Evolutionary conservation across 2,113 vertebrate species (phyloP), one percentile per base, ranked within the genome.

Genomic region (Hylia prasina): DNA sequence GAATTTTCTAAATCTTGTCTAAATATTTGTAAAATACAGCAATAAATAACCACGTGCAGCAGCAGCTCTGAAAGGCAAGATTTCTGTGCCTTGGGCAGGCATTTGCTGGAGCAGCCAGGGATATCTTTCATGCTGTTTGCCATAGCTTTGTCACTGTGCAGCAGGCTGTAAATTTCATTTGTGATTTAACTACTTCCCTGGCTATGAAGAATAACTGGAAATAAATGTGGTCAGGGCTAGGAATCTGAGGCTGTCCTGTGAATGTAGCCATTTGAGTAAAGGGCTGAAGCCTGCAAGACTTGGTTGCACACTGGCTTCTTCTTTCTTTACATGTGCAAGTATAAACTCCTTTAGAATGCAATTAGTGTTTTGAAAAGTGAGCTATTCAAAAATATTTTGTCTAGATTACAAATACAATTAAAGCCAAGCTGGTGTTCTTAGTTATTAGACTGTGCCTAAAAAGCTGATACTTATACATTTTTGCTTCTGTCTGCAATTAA

Each of bases 21-120:
- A 97, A 96, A 96, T 97, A 95, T 96, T 96, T 97, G 80, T 95
- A 91, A 94, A 95, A 95, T 91, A 91, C 60, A 88, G 48, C 50
- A 65, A 96, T 95, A 97, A 94, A 94, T 94, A 96, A 95, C 57
- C 77, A 83, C 1, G 1, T 87, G 66, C 82, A 78, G 84, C 87
- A 91, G 80, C 79, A 82, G 87, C 24, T 94, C 48, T 82, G 82
- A 93, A 91, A 64, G 57, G 45, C 75, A 81, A 56, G 78, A 90
- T 90, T 93, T 97, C 73, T 80, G 22, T 82, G 89, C 89, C 94
- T 95, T 82, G 82, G 91, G 90, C 77, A 1, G 53, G 86, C 48
- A 63, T 89, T 95, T 93, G 77, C 81, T 75, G 66, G 50, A 90
- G 61, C 76, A 68, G n/a, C 39, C 30, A 75, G 72, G 37, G 69